Base-by-base conservation (phyloP, 1,140 invertebrate genomes). In the Habropoda laboriosa region DNA sequence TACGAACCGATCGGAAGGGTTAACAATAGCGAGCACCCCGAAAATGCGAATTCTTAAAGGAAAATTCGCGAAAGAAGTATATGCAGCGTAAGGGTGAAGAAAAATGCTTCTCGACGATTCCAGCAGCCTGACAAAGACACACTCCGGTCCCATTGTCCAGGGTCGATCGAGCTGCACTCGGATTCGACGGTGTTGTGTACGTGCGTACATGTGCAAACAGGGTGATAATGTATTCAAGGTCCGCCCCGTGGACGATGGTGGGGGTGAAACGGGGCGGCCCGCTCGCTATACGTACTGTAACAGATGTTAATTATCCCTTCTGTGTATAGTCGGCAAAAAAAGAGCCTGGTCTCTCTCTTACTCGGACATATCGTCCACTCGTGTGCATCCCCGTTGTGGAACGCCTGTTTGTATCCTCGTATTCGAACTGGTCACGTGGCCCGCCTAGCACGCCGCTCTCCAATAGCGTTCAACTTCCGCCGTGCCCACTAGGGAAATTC, bases 301-400 rank as follows among this genome's bases (percentile, higher is more conserved):
- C 92, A 92, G 92, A 92, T 92, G 92, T 92, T 92, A 92, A 92
- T 92, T 92, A 92, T 92, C 90, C 91, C 91, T 90, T 90, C 87
- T 91, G 91, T 90, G 90, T 89, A 89, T 71, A 81, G 76, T 53
- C 85, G 83, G 85, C 83, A 83, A 88, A 89, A 90, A 84, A 85
- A 89, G 82, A 85, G 82, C 61, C 85, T 78, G 79, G 63, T 53
- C 57, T 66, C 67, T 82, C 79, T 79, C 68, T 70, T 66, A 81
- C 82, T 81, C 74, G 82, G 75, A 84, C 81, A 58, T 83, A 79
- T 83, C 83, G 84, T 76, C 71, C 70, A 71, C 70, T 84, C 82
- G 72, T 24, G 42, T 85, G 61, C 57, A 80, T 76, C 81, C 83
- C 83, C 82, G 73, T 53, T 32, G 27, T 27, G 67, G 40, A 24